Conservation (phyloP, 2,888 invertebrate genomes). For the Stenotaenia linearis region DNA sequence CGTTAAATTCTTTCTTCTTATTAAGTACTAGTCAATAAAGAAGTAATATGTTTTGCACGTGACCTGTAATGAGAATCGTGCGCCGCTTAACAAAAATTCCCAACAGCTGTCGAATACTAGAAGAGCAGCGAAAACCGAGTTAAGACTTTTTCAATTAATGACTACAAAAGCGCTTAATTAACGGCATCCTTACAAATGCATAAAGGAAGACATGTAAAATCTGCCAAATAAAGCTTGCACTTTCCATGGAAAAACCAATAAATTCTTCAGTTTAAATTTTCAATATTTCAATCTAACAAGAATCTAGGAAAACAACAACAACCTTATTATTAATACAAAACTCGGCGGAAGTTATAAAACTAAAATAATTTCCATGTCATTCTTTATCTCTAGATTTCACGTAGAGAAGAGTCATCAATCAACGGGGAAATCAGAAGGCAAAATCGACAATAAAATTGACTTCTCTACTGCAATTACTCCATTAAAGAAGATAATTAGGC, state of each 20-base stretch:
- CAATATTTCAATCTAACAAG: background rate
- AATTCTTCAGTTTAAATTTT: background rate
- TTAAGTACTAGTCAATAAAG: constrained; percentile 11
- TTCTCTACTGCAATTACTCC: background rate
- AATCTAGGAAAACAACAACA: background rate
- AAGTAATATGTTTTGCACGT: constrained; percentile 19
- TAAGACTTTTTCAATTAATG: constrained; percentile 13
- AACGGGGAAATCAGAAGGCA: background rate
- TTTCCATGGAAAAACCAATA: background rate
- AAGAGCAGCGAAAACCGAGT: background rate
- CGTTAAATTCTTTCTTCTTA: background rate
- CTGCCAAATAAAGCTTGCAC: background rate
- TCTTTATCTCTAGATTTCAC: background rate
- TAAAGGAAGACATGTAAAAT: background rate
- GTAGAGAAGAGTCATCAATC: background rate
- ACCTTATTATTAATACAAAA: background rate
- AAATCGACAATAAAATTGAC: constrained; percentile 11
- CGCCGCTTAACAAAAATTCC: background rate
- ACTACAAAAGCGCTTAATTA: background rate
- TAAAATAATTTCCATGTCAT: background rate
- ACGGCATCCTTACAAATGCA: constrained; percentile 1
- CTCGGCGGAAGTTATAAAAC: background rate
- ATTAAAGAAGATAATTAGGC: constrained; percentile 15
- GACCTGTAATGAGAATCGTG: constrained; percentile 15
- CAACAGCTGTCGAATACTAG: background rate